Conservation (phyloP, 2,113 vertebrate genomes). For the Myodes glareolus region DNA sequence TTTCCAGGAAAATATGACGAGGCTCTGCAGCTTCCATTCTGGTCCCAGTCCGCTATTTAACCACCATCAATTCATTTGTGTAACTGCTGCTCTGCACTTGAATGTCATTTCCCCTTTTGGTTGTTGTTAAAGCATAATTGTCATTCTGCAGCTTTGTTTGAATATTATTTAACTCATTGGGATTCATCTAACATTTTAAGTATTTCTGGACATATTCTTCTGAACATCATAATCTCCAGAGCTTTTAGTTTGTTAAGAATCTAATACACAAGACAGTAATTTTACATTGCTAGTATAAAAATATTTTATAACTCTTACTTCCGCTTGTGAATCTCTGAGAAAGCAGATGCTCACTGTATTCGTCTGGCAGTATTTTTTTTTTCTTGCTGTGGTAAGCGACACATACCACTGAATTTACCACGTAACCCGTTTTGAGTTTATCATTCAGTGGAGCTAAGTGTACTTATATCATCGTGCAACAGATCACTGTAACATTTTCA, state of each 20-base stretch:
- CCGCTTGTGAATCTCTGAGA: conserved; percentile 43
- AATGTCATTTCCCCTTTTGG: conserved; percentile 62
- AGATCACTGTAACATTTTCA: conserved; percentile 46
- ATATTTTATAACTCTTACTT: conserved; percentile 47
- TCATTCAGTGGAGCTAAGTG: not conserved
- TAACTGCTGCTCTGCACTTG: conserved; percentile 56
- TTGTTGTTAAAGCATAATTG: conserved; percentile 23
- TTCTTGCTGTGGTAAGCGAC: not conserved
- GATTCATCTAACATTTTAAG: conserved; percentile 52
- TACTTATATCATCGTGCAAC: not conserved
- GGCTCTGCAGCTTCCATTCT: conserved; percentile 42
- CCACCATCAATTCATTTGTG: conserved; percentile 28
- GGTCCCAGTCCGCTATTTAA: conserved; percentile 37
- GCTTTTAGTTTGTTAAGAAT: conserved; percentile 56
- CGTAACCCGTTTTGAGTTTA: conserved; percentile 34
- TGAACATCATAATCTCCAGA: conserved; percentile 48
- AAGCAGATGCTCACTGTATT: conserved; percentile 34
- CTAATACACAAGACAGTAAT: conserved; percentile 33
- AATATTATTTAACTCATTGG: conserved; percentile 43
- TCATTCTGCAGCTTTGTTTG: conserved; percentile 49
- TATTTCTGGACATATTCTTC: conserved; percentile 31
- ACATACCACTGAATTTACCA: conserved; percentile 23
- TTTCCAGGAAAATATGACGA: conserved; percentile 51
- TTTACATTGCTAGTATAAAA: conserved; percentile 60
- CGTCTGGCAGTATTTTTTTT: conserved; percentile 17